Base-by-base conservation (phyloP, 2,797 vertebrate genomes). In the Sylvilagus floridanus region DNA sequence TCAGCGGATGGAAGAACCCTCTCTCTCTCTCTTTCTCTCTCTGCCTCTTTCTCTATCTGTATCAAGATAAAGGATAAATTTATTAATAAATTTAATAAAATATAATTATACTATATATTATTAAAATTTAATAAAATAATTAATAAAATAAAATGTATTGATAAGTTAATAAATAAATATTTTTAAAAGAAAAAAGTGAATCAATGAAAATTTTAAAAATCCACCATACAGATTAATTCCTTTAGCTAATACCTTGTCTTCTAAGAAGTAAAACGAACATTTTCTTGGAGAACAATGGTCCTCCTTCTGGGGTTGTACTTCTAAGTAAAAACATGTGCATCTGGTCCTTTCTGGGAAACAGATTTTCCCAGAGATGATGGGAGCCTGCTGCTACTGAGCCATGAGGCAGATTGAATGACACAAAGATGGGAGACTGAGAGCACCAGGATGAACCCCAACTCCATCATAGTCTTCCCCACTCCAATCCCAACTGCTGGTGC, bases 371-470 rank as follows among this genome's bases (percentile, higher is more conserved):
- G 76, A 79, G 65, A 85, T 47, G 73, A 85, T n/a, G 68, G 92
- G 62, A 92, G 50, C 50, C 63, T 52, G 42, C 22, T 35, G 79
- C 66, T 77, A 21, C 50, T 24, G 24, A 93, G 82, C 84, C 60
- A 52, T 9, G 60, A 93, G 54, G 30, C 37, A 66, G 62, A 91
- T 5, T 91, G 85, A 94, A 84, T 66, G 81, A 91, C 88, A 81
- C 82, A 63, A 54, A 77, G n/a, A 89, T 32, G 72, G 79, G 78
- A 94, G 54, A 35, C 83, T 3, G 0, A 71, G 42, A 71, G 37
- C 73, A 92, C 69, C 88, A 95, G 89, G 94, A 96, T 93, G 88
- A 96, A 96, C 75, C 92, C 88, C 76, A 84, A 65, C 83, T 16
- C 1, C 21, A 76, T 84, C 69, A 3, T 92, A 92, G 92, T 94